phyloP scores from a whole-genome alignment of 2,888 invertebrate species.

The Megalurothrips usitatus region DNA sequence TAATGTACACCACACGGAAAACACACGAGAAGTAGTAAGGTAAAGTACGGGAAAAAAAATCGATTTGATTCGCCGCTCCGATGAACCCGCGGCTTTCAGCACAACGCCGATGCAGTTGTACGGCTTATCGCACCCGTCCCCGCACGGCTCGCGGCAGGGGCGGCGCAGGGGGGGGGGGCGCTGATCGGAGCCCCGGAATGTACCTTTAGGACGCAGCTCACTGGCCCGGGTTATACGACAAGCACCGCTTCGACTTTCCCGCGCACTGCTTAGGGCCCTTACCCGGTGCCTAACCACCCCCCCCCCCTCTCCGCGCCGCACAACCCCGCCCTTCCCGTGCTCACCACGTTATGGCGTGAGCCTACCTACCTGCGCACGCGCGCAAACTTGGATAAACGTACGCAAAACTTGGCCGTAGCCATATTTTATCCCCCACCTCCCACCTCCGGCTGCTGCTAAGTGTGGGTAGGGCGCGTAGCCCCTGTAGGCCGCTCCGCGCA shows the following conservation, averaged over 20 bases:
- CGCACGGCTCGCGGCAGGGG: too few relatives aligned
- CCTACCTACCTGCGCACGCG: constrained; percentile 7
- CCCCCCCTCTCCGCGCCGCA: not conserved
- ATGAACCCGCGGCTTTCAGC: too few relatives aligned
- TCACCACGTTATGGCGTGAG: not conserved
- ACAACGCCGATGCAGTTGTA: too few relatives aligned
- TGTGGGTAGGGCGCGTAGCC: not conserved
- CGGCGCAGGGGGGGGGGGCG: not conserved
- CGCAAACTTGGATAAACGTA: constrained; percentile 15
- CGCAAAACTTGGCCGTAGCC: constrained; percentile 8
- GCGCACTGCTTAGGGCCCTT: not conserved
- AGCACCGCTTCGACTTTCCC: not conserved
- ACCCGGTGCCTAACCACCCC: not conserved
- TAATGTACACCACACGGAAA: too few relatives aligned
- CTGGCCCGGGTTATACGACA: constrained; percentile 6
- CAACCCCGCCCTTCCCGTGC: not conserved
- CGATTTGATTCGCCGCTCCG: too few relatives aligned
- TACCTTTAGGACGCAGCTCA: constrained; percentile 14
- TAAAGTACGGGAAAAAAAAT: too few relatives aligned
- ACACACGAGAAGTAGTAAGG: too few relatives aligned
- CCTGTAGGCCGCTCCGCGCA: not conserved
- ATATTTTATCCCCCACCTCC: constrained; percentile 4
- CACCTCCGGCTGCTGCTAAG: not conserved
- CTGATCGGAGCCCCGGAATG: not conserved
- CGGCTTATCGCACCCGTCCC: too few relatives aligned